Percentiles rank a stretch among this genome's conserved stretches.
These are phyloP conservation scores for Prunella strophiata DNA, from an alignment of 2,797 vertebrate genomes.

Conservation along the genomic window DNA sequence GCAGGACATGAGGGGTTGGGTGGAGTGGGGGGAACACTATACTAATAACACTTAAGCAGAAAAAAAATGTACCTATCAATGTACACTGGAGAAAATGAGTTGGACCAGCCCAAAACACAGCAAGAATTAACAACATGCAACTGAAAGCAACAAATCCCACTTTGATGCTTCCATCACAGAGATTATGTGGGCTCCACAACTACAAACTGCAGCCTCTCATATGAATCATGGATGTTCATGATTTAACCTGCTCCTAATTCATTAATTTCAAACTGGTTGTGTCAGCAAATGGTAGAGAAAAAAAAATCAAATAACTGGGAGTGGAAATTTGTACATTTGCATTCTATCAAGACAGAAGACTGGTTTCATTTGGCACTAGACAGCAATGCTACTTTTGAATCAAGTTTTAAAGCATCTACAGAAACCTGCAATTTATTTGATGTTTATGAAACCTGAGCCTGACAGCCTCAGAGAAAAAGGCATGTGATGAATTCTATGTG, in stretches of 20 bases:
- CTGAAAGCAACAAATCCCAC: neutral
- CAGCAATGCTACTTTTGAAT: neutral
- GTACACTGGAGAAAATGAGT: neutral
- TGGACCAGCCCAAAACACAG: neutral
- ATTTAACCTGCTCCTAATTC: neutral
- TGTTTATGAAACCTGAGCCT: neutral
- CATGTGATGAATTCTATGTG: neutral
- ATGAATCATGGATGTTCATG: neutral
- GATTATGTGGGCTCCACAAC: fast-evolving
- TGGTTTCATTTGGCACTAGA: neutral
- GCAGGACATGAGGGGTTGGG: neutral
- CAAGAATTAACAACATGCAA: neutral
- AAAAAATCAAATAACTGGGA: neutral
- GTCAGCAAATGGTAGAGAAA: neutral
- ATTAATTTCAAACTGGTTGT: neutral
- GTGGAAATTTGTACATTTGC: neutral
- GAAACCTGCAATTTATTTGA: neutral
- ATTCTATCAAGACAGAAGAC: neutral
- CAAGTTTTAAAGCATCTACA: neutral
- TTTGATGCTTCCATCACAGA: neutral
- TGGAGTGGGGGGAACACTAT: too few relatives aligned
- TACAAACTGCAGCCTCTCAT: neutral
- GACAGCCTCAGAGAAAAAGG: neutral
- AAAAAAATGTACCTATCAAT: neutral
- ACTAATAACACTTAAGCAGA: neutral